Conservation (phyloP, 1,140 invertebrate species). For the Ostrea edulis region DNA sequence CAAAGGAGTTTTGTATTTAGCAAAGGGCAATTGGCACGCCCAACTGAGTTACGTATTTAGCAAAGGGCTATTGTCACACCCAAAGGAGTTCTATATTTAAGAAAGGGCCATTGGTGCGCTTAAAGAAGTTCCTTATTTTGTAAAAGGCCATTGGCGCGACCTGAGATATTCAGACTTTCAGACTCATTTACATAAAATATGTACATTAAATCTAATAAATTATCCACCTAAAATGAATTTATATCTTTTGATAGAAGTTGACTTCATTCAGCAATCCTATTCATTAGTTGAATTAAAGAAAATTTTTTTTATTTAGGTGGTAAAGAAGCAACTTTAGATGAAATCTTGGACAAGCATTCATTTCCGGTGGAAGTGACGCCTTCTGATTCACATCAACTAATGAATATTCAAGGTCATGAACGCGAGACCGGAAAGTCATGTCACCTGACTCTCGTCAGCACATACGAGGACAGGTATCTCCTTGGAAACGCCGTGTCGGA, state of each 20-base stretch:
- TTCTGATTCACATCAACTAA: not conserved
- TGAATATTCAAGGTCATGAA: slow-evolving; percentile 10
- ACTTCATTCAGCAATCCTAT: no score
- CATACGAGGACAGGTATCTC: slow-evolving; percentile 45
- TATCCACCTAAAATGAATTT: not conserved
- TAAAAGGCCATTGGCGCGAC: not conserved
- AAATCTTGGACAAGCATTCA: slow-evolving; percentile 42
- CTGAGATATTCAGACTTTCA: no score
- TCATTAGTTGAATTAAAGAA: not conserved
- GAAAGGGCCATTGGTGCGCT: not conserved
- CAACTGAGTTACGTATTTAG: not conserved
- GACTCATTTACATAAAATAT: no score
- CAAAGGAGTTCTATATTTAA: not conserved
- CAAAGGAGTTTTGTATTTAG: not conserved
- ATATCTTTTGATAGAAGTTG: not conserved
- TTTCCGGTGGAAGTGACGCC: slow-evolving; percentile 42
- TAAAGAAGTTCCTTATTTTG: not conserved
- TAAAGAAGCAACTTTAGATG: slow-evolving; percentile 38
- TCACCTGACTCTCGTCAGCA: not conserved
- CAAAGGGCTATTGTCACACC: no score
- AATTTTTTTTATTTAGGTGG: not conserved
- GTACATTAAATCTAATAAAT: no score
- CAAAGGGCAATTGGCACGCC: not conserved
- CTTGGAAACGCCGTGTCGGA: slow-evolving; percentile 44
- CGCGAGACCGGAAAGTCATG: slow-evolving; percentile 15